Evolutionary conservation across 2,113 vertebrate genomes (phyloP).

Genomic region (Nesoenas mayeri): DNA sequence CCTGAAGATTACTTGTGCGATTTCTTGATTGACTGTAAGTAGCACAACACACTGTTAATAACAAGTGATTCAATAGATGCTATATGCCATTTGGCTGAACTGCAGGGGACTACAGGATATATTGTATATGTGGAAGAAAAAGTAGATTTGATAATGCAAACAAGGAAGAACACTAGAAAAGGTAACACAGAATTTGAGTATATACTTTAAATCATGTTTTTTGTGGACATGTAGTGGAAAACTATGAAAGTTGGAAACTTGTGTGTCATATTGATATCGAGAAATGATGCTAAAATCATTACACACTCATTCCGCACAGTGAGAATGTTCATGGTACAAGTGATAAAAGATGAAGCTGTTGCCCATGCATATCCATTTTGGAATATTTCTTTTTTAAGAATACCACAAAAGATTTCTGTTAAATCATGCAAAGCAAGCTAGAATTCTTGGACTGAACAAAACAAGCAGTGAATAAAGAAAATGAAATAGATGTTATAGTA

Average conservation of each 20-base stretch:
- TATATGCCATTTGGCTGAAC: not conserved
- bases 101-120: not conserved
- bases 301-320: not conserved
- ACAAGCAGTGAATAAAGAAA: not conserved
- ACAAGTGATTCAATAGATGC: not conserved
- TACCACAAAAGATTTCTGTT: not conserved
- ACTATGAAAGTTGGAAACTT: not conserved
- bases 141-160: not conserved
- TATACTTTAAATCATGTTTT: not conserved
- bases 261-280: not conserved
- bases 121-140: not conserved
- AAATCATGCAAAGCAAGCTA: not conserved
- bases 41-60: not conserved
- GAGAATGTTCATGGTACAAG: not conserved
- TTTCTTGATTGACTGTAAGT: not conserved
- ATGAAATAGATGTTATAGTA: not conserved
- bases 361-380: not conserved
- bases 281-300: not conserved
- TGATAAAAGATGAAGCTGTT: not conserved
- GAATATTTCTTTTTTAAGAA: conserved; percentile 12
- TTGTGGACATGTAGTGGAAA: not conserved
- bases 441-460: not conserved
- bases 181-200: not conserved
- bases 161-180: not conserved
- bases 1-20: not conserved